Base-by-base conservation (phyloP, 2,888 invertebrate species). In the Coleophora flavipennella region DNA sequence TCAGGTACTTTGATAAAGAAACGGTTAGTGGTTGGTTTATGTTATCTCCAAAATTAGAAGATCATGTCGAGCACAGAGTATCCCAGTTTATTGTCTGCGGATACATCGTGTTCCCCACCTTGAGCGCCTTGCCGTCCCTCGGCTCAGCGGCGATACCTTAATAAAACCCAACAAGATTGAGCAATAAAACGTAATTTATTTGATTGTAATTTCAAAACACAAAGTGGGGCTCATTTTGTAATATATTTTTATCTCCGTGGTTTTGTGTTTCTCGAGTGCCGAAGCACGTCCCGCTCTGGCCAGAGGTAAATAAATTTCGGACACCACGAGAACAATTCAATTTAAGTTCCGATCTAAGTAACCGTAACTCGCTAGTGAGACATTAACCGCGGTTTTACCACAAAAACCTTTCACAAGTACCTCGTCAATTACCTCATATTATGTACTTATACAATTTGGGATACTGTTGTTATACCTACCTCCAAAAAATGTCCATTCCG, bases 121-220 rank as follows among this genome's bases (percentile, higher is more conserved):
- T 20, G 20, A 63, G 70, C 74, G 78, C 77, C 79, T 76, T 20
- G 20, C 6, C 20, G 20, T 4, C n/a, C 71, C 71, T 68, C 63
- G 70, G 69, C 72, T 73, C 75, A 77, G 74, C 67, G 72, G 76
- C 80, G 80, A 77, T 80, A 83, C 84, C 83, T 80, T 81, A 80
- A 83, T 83, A 84, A 83, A 83, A 83, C 66, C 78, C 78, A 83
- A 83, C 83, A 67, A 81, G 81, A 84, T 84, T 84, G 83, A 84
- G 83, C 79, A 84, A 84, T 84, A 84, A 84, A 84, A 83, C 66
- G 80, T 83, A 84, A 84, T 84, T 84, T 84, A 84, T 84, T 79
- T 78, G 81, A 83, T 80, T 83, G 84, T 84, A 81, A 83, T 84
- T 83, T 80, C 79, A 81, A 81, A 83, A 81, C 80, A 84, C 80